Conservation (phyloP, 2,888 invertebrate species). For the Drosophila dives region DNA sequence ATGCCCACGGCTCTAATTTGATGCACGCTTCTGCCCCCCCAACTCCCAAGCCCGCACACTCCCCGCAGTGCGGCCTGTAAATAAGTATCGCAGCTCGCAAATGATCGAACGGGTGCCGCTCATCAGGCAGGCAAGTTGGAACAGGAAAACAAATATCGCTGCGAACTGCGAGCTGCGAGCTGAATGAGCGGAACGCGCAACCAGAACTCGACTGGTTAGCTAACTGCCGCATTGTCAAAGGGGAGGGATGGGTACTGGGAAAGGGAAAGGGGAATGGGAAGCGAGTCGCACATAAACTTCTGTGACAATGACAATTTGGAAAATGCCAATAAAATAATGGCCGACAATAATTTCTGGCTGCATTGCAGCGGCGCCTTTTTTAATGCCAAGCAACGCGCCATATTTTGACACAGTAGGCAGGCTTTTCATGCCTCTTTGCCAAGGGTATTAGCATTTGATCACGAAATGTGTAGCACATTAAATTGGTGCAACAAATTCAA, state of each 20-base stretch:
- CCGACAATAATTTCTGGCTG: constrained; percentile 69
- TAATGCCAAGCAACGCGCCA: constrained; percentile 41
- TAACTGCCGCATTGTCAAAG: not conserved
- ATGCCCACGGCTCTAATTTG: constrained; percentile 52
- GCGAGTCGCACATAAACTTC: constrained; percentile 37
- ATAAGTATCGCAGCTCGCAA: constrained; percentile 52
- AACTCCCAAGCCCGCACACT: constrained; percentile 10
- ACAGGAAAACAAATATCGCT: constrained; percentile 35
- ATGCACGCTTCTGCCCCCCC: constrained; percentile 41
- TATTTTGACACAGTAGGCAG: constrained; percentile 37
- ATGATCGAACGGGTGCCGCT: constrained; percentile 60
- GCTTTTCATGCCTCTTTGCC: not conserved
- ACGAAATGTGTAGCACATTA: not conserved
- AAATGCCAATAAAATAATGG: constrained; percentile 77
- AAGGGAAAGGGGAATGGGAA: not conserved
- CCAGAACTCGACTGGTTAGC: constrained; percentile 18
- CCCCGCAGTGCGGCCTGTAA: constrained; percentile 45
- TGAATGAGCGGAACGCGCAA: constrained; percentile 12
- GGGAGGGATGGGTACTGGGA: not conserved
- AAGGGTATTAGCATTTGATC: constrained; percentile 2
- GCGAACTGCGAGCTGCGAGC: constrained; percentile 2
- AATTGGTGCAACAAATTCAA: not conserved
- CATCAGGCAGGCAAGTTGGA: constrained; percentile 3
- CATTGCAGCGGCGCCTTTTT: constrained; percentile 22
- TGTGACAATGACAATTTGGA: constrained; percentile 61